Evolutionary conservation across 2,113 vertebrate genomes (phyloP).

Genomic region (Poecilia latipinna): DNA sequence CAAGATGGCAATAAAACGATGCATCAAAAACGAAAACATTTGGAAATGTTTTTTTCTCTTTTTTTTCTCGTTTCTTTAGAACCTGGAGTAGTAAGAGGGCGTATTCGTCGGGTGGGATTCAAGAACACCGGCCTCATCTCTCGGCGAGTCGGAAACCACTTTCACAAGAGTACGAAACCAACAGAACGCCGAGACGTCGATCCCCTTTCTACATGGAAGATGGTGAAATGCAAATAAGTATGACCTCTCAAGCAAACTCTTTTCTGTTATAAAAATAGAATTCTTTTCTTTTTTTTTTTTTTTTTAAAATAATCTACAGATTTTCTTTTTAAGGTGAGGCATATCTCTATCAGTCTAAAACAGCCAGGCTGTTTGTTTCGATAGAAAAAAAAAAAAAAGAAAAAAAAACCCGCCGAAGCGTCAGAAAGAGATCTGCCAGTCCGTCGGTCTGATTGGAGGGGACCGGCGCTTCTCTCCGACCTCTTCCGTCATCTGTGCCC

Average conservation of each 20-base stretch:
- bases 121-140: constrained; percentile 71
- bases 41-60: constrained; percentile 68
- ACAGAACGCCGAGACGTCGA: constrained; percentile 71
- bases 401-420: constrained; percentile 48
- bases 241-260: constrained; percentile 80
- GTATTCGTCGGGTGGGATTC: constrained; percentile 65
- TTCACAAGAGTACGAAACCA: constrained; percentile 81
- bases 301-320: constrained; percentile 86
- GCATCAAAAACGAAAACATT: constrained; percentile 61
- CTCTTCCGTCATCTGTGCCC: constrained; percentile 35
- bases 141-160: constrained; percentile 74
- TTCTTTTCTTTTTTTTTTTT: constrained; percentile 80
- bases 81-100: constrained; percentile 73
- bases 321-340: constrained; percentile 82
- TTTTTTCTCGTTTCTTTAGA: constrained; percentile 45
- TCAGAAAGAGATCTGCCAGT: constrained; percentile 70
- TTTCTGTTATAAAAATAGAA: constrained; percentile 85
- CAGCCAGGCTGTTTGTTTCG: constrained; percentile 77
- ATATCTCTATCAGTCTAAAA: constrained; percentile 81
- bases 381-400: constrained; percentile 72
- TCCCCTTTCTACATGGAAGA: constrained; percentile 65
- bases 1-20: constrained; percentile 66
- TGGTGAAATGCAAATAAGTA: constrained; percentile 80
- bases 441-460: constrained; percentile 66
- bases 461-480: constrained; percentile 58